Percentiles rank a stretch among this genome's conserved stretches.
phyloP scores from a whole-genome alignment of 2,797 vertebrate genomes.

The Amblyraja radiata region DNA sequence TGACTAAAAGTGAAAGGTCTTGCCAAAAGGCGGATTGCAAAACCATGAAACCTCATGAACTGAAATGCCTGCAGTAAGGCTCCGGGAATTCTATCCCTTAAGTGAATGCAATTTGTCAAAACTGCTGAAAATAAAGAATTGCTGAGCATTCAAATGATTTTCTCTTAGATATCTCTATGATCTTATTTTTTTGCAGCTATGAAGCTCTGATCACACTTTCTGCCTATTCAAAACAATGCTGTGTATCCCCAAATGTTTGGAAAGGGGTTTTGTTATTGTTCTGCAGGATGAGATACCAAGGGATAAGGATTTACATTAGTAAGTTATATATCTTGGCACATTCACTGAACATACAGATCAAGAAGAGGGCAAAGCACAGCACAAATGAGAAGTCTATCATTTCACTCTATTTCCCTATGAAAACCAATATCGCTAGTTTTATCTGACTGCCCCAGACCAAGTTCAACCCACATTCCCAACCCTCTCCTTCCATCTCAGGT shows the following conservation, averaged over 20 bases:
- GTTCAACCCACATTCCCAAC: neutral
- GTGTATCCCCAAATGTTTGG: neutral
- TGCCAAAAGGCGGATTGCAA: neutral
- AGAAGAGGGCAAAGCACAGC: neutral
- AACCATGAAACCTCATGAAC: neutral
- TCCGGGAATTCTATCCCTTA: neutral
- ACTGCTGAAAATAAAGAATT: too few species aligned
- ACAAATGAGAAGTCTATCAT: neutral
- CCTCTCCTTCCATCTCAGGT: neutral
- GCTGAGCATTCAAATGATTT: neutral
- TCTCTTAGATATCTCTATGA: neutral
- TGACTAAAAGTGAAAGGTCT: neutral
- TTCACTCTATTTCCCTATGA: neutral
- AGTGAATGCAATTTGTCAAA: neutral
- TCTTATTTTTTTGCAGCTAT: neutral
- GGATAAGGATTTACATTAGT: neutral
- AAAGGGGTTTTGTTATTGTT: neutral
- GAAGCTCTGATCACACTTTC: neutral
- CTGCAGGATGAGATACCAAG: neutral
- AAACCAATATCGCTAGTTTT: neutral
- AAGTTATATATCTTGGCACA: neutral
- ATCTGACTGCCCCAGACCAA: neutral
- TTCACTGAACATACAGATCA: neutral
- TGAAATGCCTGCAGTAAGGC: neutral
- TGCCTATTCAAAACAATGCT: neutral